These are phyloP conservation scores for Noctua pronuba DNA, from an alignment of 2,888 invertebrate species.

Conservation along the genomic window DNA sequence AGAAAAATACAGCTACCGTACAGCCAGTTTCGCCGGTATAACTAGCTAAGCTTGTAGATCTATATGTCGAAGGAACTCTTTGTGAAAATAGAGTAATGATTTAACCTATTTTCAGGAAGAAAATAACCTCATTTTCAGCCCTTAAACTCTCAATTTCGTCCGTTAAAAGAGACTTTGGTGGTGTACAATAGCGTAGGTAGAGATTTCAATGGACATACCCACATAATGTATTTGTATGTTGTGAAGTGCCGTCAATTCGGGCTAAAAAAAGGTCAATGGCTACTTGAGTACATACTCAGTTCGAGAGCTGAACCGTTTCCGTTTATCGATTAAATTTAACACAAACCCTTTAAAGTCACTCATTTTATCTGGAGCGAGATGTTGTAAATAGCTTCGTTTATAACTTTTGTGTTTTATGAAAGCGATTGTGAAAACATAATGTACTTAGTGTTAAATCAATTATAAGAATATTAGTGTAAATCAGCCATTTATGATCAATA, in stretches of 20 bases:
- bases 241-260: constrained; percentile 68
- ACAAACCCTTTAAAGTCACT: constrained; percentile 68
- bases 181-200: constrained; percentile 43
- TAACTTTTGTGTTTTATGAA: background rate
- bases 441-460: background rate
- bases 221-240: constrained; percentile 63
- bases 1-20: constrained; percentile 24
- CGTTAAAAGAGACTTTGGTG: constrained; percentile 31
- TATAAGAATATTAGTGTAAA: background rate
- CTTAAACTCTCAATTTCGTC: constrained; percentile 46
- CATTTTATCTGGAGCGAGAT: constrained; percentile 35
- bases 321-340: constrained; percentile 76
- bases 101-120: constrained; percentile 9
- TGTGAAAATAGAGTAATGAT: constrained; percentile 31
- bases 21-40: background rate
- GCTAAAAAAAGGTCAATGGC: constrained; percentile 76
- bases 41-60: background rate
- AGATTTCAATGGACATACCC: constrained; percentile 64
- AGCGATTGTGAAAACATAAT: background rate
- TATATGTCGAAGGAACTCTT: background rate
- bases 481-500: background rate
- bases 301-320: constrained; percentile 69
- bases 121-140: constrained; percentile 34
- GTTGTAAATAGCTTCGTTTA: constrained; percentile 23
- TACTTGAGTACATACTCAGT: constrained; percentile 72